These are phyloP conservation scores for Cephus rjabovi DNA, from an alignment of 2,888 invertebrate species.

Conservation along the genomic window DNA sequence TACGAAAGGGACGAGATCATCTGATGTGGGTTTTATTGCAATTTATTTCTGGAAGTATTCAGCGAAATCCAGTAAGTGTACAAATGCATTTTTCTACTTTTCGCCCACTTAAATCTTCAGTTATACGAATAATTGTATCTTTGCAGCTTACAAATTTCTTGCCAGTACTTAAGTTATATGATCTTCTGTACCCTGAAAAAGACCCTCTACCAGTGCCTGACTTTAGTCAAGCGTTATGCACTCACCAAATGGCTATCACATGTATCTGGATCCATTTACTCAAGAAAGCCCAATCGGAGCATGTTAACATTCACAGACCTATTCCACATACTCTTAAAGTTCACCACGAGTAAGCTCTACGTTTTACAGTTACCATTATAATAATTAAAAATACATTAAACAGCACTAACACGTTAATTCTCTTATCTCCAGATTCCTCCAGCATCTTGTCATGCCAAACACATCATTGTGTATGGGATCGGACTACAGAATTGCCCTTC, in stretches of 20 bases:
- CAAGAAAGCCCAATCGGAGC: constrained; percentile 92
- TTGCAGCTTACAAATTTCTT: constrained; percentile 83
- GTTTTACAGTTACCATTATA: neutral
- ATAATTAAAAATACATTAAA: neutral
- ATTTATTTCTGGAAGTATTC: constrained; percentile 96
- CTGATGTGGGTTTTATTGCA: constrained; percentile 99
- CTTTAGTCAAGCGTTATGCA: constrained; percentile 85
- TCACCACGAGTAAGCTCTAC: constrained; percentile 79
- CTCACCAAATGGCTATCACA: constrained; percentile 92
- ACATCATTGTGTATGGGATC: constrained; percentile 81
- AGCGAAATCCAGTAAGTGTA: constrained; percentile 83
- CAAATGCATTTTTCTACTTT: neutral
- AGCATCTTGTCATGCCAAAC: constrained; percentile 84
- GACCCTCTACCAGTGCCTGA: constrained; percentile 92
- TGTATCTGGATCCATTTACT: constrained; percentile 97
- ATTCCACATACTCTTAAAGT: constrained; percentile 85
- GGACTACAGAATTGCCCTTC: constrained; percentile 90
- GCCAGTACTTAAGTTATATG: constrained; percentile 91
- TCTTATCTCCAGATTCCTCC: constrained; percentile 76
- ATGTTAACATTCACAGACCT: constrained; percentile 79
- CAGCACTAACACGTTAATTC: constrained; percentile 17
- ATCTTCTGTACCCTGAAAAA: constrained; percentile 91
- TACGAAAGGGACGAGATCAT: constrained; percentile 93
- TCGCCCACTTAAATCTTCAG: constrained; percentile 2
- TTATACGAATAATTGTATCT: constrained; percentile 12